Evolutionary conservation across 35 echinoderm and acorn worm species (phyloP).

Genomic region (Nesometra sesokonis): DNA sequence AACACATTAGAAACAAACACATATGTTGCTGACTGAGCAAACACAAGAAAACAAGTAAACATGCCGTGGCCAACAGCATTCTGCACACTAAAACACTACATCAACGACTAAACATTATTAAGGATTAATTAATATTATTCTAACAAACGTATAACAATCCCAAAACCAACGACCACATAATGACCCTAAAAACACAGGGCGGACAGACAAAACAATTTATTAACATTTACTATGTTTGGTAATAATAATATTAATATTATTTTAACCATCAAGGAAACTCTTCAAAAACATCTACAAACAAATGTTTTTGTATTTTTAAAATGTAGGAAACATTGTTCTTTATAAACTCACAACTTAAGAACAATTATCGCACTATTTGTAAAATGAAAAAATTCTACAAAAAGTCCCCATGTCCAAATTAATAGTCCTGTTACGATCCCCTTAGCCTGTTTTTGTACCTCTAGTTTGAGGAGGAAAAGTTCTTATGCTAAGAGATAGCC

Average conservation of each 20-base stretch:
- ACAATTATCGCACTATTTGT: too few species aligned
- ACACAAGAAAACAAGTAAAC: background rate
- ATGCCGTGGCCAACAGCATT: background rate
- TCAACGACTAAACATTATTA: background rate
- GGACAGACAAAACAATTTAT: background rate
- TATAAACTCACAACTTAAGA: background rate
- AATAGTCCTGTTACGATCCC: background rate
- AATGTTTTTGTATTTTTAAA: background rate
- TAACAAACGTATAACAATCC: background rate
- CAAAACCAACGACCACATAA: background rate
- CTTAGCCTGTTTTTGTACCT: background rate
- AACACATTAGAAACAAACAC: too few species aligned
- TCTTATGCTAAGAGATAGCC: too few species aligned
- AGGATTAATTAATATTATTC: background rate
- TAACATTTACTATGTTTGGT: background rate
- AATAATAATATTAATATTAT: background rate
- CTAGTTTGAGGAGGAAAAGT: background rate
- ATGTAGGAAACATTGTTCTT: background rate
- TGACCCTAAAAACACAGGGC: background rate
- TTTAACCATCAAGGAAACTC: background rate
- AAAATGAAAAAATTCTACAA: too few species aligned
- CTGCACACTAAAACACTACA: background rate
- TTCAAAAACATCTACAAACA: background rate
- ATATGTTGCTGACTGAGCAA: background rate
- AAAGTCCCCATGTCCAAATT: background rate